These are phyloP conservation scores for Agriopis marginaria DNA, from an alignment of 2,888 invertebrate species.

Conservation along the genomic window DNA sequence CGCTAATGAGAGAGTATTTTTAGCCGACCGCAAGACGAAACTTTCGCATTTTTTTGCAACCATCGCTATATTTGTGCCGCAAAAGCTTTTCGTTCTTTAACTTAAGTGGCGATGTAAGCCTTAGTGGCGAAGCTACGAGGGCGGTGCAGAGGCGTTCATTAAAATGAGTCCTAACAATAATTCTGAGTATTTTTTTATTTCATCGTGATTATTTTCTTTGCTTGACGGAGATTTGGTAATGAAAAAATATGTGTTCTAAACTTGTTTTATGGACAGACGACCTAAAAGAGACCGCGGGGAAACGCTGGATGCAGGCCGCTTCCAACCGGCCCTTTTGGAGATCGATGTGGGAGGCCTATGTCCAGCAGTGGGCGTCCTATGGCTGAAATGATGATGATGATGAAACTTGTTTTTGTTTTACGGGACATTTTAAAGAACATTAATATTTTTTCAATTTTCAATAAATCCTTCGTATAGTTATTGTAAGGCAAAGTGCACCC, in stretches of 20 bases:
- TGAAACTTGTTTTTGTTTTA: no score
- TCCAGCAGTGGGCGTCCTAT: no score
- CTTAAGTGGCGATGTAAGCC: constrained; percentile 43
- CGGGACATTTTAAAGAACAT: not conserved
- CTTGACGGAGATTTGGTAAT: not conserved
- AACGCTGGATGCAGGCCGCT: no score
- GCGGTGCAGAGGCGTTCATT: constrained; percentile 46
- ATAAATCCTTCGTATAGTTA: not conserved
- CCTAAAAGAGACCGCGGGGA: no score
- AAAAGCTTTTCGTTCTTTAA: constrained; percentile 8
- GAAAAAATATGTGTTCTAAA: not conserved
- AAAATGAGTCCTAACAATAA: constrained; percentile 32
- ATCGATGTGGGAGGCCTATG: no score
- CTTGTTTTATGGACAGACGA: no score
- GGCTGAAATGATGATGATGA: no score
- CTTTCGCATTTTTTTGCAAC: constrained; percentile 6
- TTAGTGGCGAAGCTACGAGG: constrained; percentile 26
- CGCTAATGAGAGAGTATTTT: constrained; percentile 39
- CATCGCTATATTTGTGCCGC: constrained; percentile 14
- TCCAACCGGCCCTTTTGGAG: no score
- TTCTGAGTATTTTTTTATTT: constrained; percentile 14
- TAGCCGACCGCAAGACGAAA: constrained; percentile 20
- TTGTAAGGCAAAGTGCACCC: constrained; percentile 12
- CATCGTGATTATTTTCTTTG: constrained; percentile 18
- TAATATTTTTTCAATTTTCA: not conserved